phyloP scores from a whole-genome alignment of 2,888 invertebrate species.

The Coelogynopora nodosa region DNA sequence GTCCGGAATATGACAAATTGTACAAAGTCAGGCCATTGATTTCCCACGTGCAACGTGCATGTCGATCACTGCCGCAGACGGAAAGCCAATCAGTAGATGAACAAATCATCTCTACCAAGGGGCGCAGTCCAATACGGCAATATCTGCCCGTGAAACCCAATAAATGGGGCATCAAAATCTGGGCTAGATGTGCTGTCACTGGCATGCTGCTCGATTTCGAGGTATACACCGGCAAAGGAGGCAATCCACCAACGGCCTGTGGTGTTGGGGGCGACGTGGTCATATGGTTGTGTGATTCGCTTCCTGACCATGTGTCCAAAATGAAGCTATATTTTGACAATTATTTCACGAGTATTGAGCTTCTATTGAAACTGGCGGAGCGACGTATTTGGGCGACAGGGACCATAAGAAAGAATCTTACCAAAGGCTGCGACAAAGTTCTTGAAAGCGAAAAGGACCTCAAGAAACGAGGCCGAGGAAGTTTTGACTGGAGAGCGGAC shows the following conservation, averaged over 20 bases:
- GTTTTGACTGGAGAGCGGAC: background rate
- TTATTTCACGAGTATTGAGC: slow-evolving; percentile 19
- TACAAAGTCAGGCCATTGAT: slow-evolving; percentile 48
- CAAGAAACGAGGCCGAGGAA: slow-evolving; percentile 12
- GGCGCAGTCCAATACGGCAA: slow-evolving; percentile 44
- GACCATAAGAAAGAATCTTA: slow-evolving; percentile 9
- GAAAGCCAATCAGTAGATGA: slow-evolving; percentile 47
- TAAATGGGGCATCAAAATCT: slow-evolving; percentile 48
- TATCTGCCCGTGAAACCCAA: slow-evolving; percentile 48
- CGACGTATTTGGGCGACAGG: slow-evolving; percentile 10
- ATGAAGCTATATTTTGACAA: slow-evolving; percentile 31
- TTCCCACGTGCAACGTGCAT: slow-evolving; percentile 44
- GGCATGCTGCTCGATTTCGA: slow-evolving; percentile 48
- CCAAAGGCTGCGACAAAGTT: slow-evolving; percentile 7
- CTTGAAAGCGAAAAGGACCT: background rate
- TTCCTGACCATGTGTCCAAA: background rate
- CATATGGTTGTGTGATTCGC: background rate
- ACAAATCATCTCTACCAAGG: slow-evolving; percentile 48
- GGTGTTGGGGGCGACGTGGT: slow-evolving; percentile 18
- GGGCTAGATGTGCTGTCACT: slow-evolving; percentile 30
- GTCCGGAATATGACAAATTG: slow-evolving; percentile 40
- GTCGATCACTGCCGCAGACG: slow-evolving; percentile 36
- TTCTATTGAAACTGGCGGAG: background rate
- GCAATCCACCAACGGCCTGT: background rate
- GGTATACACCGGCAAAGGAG: slow-evolving; percentile 42